A percentile compares a stretch with the other conserved stretches of the same genome.
Conservation (phyloP, 1,140 invertebrate genomes). For the Idris sp. region DNA sequence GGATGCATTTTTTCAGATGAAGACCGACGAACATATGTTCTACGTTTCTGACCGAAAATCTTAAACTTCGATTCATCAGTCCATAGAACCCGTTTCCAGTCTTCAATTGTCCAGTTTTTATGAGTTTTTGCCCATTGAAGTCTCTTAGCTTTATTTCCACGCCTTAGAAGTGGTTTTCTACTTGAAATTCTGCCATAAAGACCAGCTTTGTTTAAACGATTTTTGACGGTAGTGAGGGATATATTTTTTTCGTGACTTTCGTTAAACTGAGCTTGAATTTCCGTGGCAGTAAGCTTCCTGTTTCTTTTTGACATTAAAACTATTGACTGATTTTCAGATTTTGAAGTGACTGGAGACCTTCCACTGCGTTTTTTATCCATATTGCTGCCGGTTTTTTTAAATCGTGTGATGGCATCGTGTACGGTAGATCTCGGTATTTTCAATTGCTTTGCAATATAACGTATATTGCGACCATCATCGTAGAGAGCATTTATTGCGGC, state of each 20-base stretch:
- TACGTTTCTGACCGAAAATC: conserved; percentile 38
- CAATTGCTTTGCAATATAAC: conserved; percentile 18
- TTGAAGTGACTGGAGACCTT: conserved; percentile 7
- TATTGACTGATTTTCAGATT: conserved; percentile 21
- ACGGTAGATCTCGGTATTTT: conserved; percentile 24
- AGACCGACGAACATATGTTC: conserved; percentile 44
- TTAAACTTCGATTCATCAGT: conserved; percentile 40
- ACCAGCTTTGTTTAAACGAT: conserved; percentile 9
- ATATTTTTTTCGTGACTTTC: conserved; percentile 14
- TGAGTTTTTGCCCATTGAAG: conserved; percentile 17
- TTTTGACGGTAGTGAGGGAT: conserved; percentile 20
- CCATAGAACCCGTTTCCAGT: conserved; percentile 38
- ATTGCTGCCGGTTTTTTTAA: conserved; percentile 19
- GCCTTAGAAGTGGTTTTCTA: conserved; percentile 27
- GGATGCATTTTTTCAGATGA: too few relatives aligned
- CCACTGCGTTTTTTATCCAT: conserved; percentile 15
- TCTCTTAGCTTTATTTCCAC: conserved; percentile 23
- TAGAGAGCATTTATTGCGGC: too few relatives aligned
- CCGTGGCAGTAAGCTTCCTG: conserved; percentile 22
- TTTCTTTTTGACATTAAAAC: conserved; percentile 14
- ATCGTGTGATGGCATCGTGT: conserved; percentile 4
- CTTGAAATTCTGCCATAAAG: conserved; percentile 24
- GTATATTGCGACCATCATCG: too few relatives aligned
- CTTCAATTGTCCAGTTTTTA: conserved; percentile 31
- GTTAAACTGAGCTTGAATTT: conserved; percentile 30